A percentile compares a stretch with the other conserved stretches of the same genome.
These are phyloP conservation scores for Zygogramma bicolorata DNA, from an alignment of 2,888 invertebrate species.

Conservation along the genomic window DNA sequence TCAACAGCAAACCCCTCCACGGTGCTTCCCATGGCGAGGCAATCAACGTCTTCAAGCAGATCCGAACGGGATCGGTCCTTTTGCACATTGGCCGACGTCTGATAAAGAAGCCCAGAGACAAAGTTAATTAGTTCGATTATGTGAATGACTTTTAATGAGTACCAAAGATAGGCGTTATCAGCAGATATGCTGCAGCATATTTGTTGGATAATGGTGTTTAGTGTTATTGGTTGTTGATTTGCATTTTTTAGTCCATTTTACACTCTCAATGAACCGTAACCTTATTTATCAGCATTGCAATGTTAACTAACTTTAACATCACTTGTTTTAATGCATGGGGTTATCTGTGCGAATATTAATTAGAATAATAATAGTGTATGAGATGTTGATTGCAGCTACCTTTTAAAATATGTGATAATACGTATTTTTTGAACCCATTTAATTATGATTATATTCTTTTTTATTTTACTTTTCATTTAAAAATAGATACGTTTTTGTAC, in stretches of 20 bases:
- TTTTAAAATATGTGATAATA: conserved; percentile 40
- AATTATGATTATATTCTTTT: background rate
- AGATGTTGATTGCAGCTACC: conserved; percentile 25
- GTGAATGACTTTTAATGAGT: conserved; percentile 25
- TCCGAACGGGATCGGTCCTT: conserved; percentile 81
- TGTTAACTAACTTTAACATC: conserved; percentile 35
- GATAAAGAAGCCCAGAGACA: conserved; percentile 61
- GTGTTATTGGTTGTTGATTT: conserved; percentile 37
- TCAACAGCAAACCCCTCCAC: conserved; percentile 82
- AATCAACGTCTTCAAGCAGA: conserved; percentile 82
- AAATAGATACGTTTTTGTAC: background rate
- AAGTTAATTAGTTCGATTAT: conserved; percentile 52
- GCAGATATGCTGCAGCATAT: conserved; percentile 37
- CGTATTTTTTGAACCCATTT: conserved; percentile 2
- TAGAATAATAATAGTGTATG: background rate
- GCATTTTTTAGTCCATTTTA: conserved; percentile 32
- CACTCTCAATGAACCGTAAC: conserved; percentile 30
- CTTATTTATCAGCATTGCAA: conserved; percentile 28
- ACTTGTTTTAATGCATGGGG: conserved; percentile 31
- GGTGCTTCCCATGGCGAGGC: conserved; percentile 85
- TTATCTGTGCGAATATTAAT: conserved; percentile 29
- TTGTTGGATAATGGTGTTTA: conserved; percentile 29
- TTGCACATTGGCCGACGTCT: conserved; percentile 76
- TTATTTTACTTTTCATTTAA: conserved; percentile 11
- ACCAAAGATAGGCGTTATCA: conserved; percentile 45